Conservation (phyloP, 2,888 invertebrate genomes). For the Leptodirus hochenwartii region DNA sequence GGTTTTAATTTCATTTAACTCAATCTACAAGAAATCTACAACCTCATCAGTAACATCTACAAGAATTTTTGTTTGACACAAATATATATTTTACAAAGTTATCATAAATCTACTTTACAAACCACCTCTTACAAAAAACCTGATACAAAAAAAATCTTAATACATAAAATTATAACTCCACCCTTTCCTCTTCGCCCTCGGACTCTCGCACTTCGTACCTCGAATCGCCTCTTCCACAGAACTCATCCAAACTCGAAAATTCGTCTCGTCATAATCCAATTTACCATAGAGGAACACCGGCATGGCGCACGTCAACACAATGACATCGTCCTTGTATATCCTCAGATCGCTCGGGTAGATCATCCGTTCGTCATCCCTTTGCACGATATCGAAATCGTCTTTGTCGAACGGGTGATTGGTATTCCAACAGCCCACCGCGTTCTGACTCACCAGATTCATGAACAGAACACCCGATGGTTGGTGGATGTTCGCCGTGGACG, state of each 20-base stretch:
- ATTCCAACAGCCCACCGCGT: conserved; percentile 64
- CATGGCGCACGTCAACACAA: conserved; percentile 49
- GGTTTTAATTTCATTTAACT: no score
- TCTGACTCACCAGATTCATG: conserved; percentile 48
- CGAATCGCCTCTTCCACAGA: conserved; percentile 24
- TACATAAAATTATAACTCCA: no score
- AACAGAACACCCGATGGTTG: conserved; percentile 40
- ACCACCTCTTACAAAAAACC: no score
- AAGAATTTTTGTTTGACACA: no score
- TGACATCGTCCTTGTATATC: conserved; percentile 41
- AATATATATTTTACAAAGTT: no score
- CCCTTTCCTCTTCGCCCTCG: no score
- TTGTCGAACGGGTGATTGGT: conserved; percentile 30
- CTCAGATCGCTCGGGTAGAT: conserved; percentile 55
- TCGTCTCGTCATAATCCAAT: conserved; percentile 37
- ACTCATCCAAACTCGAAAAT: conserved; percentile 42
- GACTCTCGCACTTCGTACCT: conserved; percentile 30
- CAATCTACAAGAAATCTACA: no score
- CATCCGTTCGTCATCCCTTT: conserved; percentile 37
- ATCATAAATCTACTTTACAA: no score
- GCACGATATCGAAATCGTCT: conserved; percentile 36
- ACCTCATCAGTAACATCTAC: no score
- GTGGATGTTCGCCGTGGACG: conserved; percentile 51
- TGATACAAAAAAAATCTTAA: no score
- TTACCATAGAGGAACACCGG: conserved; percentile 45